phyloP scores from a whole-genome alignment of 2,888 invertebrate species.

The Quadroppia sp. region DNA sequence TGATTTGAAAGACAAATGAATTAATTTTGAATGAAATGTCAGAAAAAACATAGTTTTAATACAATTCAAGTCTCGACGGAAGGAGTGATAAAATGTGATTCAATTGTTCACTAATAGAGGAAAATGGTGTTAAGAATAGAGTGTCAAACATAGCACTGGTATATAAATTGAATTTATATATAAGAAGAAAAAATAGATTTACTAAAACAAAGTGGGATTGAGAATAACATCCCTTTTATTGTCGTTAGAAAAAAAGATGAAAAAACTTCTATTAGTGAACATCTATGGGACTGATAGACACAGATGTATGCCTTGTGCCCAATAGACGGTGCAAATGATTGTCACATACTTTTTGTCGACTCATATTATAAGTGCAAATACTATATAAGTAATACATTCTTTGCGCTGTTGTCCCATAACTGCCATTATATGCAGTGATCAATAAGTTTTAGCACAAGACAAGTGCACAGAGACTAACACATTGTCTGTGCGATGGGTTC shows the following conservation, averaged over 20 bases:
- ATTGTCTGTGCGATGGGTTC: background rate
- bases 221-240: background rate
- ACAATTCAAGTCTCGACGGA: too few relatives aligned
- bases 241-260: background rate
- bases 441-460: constrained; percentile 21
- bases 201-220: background rate
- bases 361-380: constrained; percentile 1
- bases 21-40: too few relatives aligned
- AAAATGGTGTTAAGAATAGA: too few relatives aligned
- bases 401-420: background rate
- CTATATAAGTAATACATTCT: background rate
- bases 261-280: background rate
- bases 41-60: too few relatives aligned
- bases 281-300: background rate
- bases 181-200: background rate
- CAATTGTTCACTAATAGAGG: too few relatives aligned
- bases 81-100: too few relatives aligned
- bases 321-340: constrained; percentile 15
- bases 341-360: constrained; percentile 30
- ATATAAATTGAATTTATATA: background rate
- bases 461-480: constrained; percentile 9
- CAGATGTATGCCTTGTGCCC: constrained; percentile 3
- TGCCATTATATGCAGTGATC: constrained; percentile 31
- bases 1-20: too few relatives aligned
- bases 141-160: background rate